Base-by-base conservation (phyloP, 2,888 invertebrate genomes). In the Limenitis camilla region DNA sequence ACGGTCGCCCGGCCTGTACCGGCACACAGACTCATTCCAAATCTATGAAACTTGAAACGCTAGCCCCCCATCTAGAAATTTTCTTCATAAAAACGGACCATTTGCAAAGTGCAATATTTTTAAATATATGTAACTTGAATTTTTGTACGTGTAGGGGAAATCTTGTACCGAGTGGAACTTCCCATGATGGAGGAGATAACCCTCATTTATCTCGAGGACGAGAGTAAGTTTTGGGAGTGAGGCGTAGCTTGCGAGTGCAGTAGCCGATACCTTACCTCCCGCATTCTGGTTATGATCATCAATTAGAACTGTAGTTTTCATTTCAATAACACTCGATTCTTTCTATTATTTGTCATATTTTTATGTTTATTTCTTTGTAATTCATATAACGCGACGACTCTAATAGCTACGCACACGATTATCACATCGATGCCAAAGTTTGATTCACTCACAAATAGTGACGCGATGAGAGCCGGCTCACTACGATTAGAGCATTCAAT, bases 101-200 rank as follows among this genome's bases (percentile, higher is more conserved):
- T 73, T 64, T 71, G 55, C 58, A 52, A 58, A 61, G 61, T 60
- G 60, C 61, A 63, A 52, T 63, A 49, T 55, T 49, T 70, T 68
- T 72, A 77, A 79, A 80, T 79, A 69, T 84, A 76, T 82, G 77
- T 87, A 88, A 88, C 87, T 80, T 81, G 81, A 82, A 87, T 88
- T 86, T 88, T 88, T 88, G 80, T 88, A 87, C 86, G 85, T 88
- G 81, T 88, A 88, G 93, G 93, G 90, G 94, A 94, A 92, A 94
- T 94, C 92, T 94, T 94, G 92, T 94, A 93, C 91, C 94, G 94
- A 90, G 94, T 94, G 92, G 94, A 94, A 92, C 93, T 94, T 90
- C 94, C 94, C 89, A 93, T 94, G 92, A 94, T 94, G 94, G 94
- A 94, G 92, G 94, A 94, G 92, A 94, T 94, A 89, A 94, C 94